phyloP scores from a whole-genome alignment of 2,797 vertebrate genomes.

The Enteromius thamalakanensis region DNA sequence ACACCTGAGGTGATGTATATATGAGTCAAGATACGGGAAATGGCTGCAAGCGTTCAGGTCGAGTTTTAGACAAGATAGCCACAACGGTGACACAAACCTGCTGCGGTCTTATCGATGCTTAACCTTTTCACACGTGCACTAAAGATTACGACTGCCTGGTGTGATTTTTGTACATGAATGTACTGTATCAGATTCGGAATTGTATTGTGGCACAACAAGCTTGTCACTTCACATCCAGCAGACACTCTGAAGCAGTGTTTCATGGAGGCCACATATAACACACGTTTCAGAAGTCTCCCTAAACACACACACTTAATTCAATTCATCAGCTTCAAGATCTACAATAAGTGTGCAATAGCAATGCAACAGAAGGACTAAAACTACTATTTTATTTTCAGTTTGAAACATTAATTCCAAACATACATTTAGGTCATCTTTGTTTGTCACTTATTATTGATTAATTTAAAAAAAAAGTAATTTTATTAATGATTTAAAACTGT shows the following conservation, averaged over 20 bases:
- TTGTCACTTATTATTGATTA: neutral
- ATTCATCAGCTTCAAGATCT: neutral
- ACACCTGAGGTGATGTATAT: slow-evolving; percentile 56
- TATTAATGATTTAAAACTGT: neutral
- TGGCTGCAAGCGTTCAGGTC: slow-evolving; percentile 52
- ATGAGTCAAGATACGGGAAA: slow-evolving; percentile 42
- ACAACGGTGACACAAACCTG: neutral
- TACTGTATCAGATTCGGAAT: neutral
- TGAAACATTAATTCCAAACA: neutral
- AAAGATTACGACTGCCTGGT: neutral
- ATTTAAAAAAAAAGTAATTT: neutral
- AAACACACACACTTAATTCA: neutral
- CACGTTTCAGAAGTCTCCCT: neutral
- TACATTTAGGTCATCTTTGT: neutral
- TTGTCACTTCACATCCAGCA: neutral
- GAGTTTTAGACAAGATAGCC: slow-evolving; percentile 24
- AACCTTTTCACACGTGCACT: neutral
- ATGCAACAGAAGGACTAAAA: neutral
- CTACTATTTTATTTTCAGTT: neutral
- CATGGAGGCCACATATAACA: too few species aligned
- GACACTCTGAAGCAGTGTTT: neutral
- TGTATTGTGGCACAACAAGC: neutral
- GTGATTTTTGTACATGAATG: neutral
- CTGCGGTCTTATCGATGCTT: neutral
- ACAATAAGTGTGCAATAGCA: neutral